A percentile compares a stretch with the other conserved stretches of the same genome.
Evolutionary conservation across 1,140 invertebrate genomes (phyloP).

Genomic region (Cotesia typhae): DNA sequence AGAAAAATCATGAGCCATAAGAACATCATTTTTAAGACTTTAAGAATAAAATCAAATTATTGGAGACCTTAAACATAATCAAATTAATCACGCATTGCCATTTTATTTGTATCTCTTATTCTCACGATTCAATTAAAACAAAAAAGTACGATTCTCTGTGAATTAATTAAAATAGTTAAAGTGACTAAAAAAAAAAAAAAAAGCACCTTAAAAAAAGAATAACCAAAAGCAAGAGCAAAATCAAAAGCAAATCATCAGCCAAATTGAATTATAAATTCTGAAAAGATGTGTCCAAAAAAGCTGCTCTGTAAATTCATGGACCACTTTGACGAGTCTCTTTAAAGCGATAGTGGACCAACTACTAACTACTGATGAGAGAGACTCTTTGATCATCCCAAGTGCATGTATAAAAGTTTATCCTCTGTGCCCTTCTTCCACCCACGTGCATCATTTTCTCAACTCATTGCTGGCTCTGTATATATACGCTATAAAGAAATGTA

Average conservation of each 20-base stretch:
- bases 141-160: no score
- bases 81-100: no score
- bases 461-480: neutral
- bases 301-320: slow-evolving; percentile 2
- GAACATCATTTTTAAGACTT: no score
- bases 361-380: neutral
- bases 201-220: no score
- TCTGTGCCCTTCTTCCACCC: neutral
- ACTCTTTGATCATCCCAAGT: slow-evolving; percentile 38
- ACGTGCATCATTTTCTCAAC: slow-evolving; percentile 1
- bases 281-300: neutral
- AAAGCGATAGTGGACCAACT: neutral
- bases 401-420: slow-evolving; percentile 4
- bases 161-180: no score
- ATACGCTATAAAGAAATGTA: neutral
- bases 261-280: neutral
- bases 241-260: neutral
- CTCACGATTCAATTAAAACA: no score
- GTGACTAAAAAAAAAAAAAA: no score
- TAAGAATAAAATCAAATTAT: no score
- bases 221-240: no score
- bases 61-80: no score
- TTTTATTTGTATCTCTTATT: no score
- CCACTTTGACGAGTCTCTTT: slow-evolving; percentile 32
- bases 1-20: no score